Evolutionary conservation across 2,113 vertebrate genomes (phyloP), one percentile per base, ranked within the genome.

Genomic region (Nibea albiflora): DNA sequence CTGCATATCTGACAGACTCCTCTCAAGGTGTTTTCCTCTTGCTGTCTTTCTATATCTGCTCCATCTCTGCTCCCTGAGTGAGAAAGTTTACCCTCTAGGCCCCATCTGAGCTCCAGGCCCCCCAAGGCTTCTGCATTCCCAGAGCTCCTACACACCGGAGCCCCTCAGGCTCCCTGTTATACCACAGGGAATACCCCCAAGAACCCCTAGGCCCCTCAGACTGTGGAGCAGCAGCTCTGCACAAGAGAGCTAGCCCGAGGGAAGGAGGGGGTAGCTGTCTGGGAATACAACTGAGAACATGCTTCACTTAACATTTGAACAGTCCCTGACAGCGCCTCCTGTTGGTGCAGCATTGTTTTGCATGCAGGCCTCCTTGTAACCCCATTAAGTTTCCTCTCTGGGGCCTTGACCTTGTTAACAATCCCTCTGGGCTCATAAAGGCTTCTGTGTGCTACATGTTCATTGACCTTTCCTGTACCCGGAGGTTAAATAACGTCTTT

Each of bases 51-150:
- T 89, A 44, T 85, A 80, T 87, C 64, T 76, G 84, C 81, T 85
- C 84, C 86, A 81, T 90, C 86, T 90, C 87, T 91, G 88, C 85
- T 93, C 90, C 85, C 89, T 83, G 83, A 87, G 90, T 91, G 91
- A 90, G 87, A 90, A 91, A 92, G 82, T 90, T 92, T 71, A 87
- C 88, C 91, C 88, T 88, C 87, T 52, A 90, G 92, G 90, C 90
- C 87, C 93, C 93, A 95, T 95, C 93, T 95, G 94, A 95, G 92
- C 92, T 93, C 88, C 88, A 92, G 85, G 90, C 85, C 93, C 93
- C 89, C 91, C 89, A 89, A 93, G 92, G 92, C 88, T 81, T 86
- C 73, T 74, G 68, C 91, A 89, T 87, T 94, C 93, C 92, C 93
- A 90, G 28, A 90, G 92, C 91, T 92, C 93, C 91, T 31, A 56